Evolutionary conservation across 2,888 invertebrate species (phyloP), one percentile per base, ranked within the genome.

Genomic region (Oscheius sp.): DNA sequence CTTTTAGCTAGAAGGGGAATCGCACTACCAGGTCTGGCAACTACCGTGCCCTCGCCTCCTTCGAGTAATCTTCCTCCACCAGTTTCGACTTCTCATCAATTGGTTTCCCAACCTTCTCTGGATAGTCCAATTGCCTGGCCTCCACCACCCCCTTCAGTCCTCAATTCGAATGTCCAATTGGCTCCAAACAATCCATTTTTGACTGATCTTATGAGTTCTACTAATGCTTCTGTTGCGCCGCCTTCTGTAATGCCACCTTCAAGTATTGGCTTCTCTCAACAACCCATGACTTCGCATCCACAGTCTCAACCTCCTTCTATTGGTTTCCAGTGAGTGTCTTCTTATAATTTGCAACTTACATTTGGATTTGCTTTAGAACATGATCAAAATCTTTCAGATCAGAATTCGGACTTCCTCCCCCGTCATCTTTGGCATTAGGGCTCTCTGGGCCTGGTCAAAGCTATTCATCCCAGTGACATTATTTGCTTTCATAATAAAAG

Each of bases 381-480:
- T 48, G 48, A 20, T 12, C 8, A 61, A 20, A 61, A 46, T 17
- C 27, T 20, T 69, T 58, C 46, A 69, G 55, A 17, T 69, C 69
- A 5, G 69, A 69, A 31, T 65, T 69, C 65, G 64, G 69, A 3
- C 69, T 70, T 27, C 70, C 70, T 1, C 65, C 65, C 17, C 70
- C 70, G 29, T 70, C 70, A 33, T n/a, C 50, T 10, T 50, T 70
- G 15, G 70, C 70, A 37, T 25, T 66, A 12, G 70, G 70, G 17
- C 29, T 29, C 37, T 23, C 37, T 17, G 61, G 61, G 25, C 25
- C 48, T 4, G 48, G 4, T 48, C 48, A 20, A 15, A 25, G 10
- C 48, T 25, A 20, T 33, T 15, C n/a, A n/a, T n/a, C n/a, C n/a
- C n/a, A 50, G 20, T 25, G 17, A 15, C n/a, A 17, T 23, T 4